Evolutionary conservation across 1,140 invertebrate genomes (phyloP).

Genomic region (Drosophila kohkoa): DNA sequence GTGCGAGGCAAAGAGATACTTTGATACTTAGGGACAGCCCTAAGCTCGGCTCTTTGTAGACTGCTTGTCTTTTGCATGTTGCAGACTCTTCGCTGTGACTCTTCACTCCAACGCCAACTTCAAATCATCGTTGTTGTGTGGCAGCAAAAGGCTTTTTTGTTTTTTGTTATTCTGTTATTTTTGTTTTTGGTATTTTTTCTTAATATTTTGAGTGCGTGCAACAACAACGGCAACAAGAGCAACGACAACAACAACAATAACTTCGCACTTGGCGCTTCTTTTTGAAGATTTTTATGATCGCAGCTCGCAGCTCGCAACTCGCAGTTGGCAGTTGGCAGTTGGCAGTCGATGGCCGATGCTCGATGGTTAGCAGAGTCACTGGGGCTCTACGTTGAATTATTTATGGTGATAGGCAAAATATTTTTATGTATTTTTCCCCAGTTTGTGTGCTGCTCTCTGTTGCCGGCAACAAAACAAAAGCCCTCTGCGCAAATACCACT

Average conservation of each 20-base stretch:
- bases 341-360: slow-evolving; percentile 10
- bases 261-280: slow-evolving; percentile 81
- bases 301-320: background rate
- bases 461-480: slow-evolving; percentile 77
- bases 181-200: slow-evolving; percentile 41
- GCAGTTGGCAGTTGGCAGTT: background rate
- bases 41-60: slow-evolving; percentile 57
- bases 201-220: slow-evolving; percentile 77
- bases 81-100: slow-evolving; percentile 33
- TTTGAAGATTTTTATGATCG: slow-evolving; percentile 75
- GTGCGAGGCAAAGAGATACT: slow-evolving; percentile 31
- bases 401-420: slow-evolving; percentile 83
- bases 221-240: slow-evolving; percentile 39
- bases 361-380: slow-evolving; percentile 20
- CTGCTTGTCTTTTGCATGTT: slow-evolving; percentile 73
- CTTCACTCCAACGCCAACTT: slow-evolving; percentile 61
- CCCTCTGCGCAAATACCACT: slow-evolving; percentile 65
- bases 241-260: slow-evolving; percentile 33
- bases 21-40: slow-evolving; percentile 69
- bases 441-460: slow-evolving; percentile 21
- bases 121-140: slow-evolving; percentile 54
- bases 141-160: slow-evolving; percentile 49
- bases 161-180: slow-evolving; percentile 1
- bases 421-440: slow-evolving; percentile 63
- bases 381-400: slow-evolving; percentile 71